Evolutionary conservation across 2,797 vertebrate genomes (phyloP).

Genomic region (Cynopterus sphinx): DNA sequence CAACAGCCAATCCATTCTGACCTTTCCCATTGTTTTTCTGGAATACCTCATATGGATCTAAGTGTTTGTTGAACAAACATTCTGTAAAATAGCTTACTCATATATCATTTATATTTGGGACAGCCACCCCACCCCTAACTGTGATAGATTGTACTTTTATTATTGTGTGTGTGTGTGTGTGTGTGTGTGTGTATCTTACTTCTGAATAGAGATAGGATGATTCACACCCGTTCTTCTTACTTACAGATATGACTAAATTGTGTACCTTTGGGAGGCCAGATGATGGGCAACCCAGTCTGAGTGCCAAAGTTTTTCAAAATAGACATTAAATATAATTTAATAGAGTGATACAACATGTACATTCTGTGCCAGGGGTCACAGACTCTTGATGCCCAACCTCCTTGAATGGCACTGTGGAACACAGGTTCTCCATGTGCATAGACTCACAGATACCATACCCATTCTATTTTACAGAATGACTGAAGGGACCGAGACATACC

Average conservation of each 20-base stretch:
- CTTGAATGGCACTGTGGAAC: neutral
- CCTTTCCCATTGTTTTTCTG: constrained; percentile 66
- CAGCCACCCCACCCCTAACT: neutral
- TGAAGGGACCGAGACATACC: neutral
- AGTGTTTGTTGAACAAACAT: constrained; percentile 58
- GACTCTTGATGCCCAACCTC: neutral
- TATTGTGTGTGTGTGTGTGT: neutral
- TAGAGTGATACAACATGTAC: too few relatives aligned
- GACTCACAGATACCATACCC: neutral
- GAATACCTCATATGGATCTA: constrained; percentile 51
- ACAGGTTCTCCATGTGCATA: accelerated
- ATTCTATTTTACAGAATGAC: neutral
- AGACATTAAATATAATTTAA: neutral
- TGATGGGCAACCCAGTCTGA: neutral
- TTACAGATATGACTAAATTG: constrained; percentile 13
- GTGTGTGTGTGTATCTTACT: neutral
- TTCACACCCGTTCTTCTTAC: neutral
- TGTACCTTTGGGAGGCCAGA: constrained; percentile 21
- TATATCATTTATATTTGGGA: constrained; percentile 33
- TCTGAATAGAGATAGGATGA: neutral
- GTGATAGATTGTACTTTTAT: neutral
- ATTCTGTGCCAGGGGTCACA: neutral
- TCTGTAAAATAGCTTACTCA: constrained; percentile 40
- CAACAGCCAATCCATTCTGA: constrained; percentile 77
- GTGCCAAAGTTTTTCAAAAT: constrained; percentile 14